phyloP scores from a whole-genome alignment of 1,140 invertebrate genomes.

The Acyrthosiphon pisum region DNA sequence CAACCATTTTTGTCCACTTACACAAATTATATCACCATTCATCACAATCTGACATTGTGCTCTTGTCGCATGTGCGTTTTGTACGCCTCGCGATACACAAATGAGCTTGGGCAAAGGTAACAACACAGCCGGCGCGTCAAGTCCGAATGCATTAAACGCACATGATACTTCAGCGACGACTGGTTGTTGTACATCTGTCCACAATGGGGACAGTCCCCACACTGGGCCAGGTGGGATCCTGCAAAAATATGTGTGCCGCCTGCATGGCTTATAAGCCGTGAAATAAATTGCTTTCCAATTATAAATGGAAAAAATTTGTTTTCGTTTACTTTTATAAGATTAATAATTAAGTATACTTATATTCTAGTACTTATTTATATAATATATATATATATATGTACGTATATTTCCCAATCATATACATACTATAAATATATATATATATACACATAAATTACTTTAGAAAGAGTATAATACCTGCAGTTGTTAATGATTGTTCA shows the following conservation, averaged over 20 bases:
- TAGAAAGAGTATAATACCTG: slow-evolving; percentile 44
- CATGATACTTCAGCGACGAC: slow-evolving; percentile 74
- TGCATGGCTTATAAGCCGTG: slow-evolving; percentile 46
- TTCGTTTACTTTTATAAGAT: background rate
- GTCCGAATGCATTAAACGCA: slow-evolving; percentile 73
- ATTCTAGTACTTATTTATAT: background rate
- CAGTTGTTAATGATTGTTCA: slow-evolving; percentile 46
- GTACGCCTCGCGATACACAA: slow-evolving; percentile 71
- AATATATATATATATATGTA: background rate
- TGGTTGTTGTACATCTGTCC: slow-evolving; percentile 72
- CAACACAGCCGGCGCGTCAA: slow-evolving; percentile 71
- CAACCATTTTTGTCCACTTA: slow-evolving; percentile 53
- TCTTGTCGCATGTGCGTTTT: slow-evolving; percentile 72
- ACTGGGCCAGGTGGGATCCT: slow-evolving; percentile 61
- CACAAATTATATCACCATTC: slow-evolving; percentile 52
- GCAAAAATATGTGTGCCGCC: slow-evolving; percentile 54
- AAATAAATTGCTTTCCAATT: slow-evolving; percentile 38
- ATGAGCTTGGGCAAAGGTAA: slow-evolving; percentile 71
- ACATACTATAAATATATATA: background rate
- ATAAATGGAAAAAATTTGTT: background rate
- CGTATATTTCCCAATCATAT: background rate
- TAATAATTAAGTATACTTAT: background rate
- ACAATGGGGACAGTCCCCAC: slow-evolving; percentile 69
- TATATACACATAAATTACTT: background rate
- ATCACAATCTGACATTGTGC: slow-evolving; percentile 70